These are phyloP conservation scores for Drosophila rhopaloa DNA, from an alignment of 1,140 invertebrate genomes.

Conservation along the genomic window DNA sequence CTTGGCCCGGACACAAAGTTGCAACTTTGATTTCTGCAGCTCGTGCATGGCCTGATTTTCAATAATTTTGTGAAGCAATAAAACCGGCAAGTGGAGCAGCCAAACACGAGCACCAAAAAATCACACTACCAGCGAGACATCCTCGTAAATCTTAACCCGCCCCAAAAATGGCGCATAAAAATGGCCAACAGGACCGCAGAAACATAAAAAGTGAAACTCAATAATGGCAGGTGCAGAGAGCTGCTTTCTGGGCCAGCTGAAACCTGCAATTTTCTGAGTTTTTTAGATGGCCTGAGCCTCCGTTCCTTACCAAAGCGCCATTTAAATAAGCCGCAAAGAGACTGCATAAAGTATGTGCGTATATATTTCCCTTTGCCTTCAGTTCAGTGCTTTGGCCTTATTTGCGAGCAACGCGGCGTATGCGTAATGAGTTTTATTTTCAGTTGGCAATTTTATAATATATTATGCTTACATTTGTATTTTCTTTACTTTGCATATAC, in stretches of 20 bases:
- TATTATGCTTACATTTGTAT: no score
- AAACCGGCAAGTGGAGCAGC: slow-evolving; percentile 52
- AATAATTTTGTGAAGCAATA: slow-evolving; percentile 78
- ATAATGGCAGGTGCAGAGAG: slow-evolving; percentile 33
- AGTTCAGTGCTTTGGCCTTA: no score
- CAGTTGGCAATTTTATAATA: no score
- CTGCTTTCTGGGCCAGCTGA: slow-evolving; percentile 47
- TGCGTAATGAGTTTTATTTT: no score
- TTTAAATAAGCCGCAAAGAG: slow-evolving; percentile 61
- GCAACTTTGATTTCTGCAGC: slow-evolving; percentile 70
- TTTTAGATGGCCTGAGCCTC: slow-evolving; percentile 31
- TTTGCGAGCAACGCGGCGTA: no score
- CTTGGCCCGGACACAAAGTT: slow-evolving; percentile 60
- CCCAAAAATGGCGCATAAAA: slow-evolving; percentile 57
- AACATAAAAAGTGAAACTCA: slow-evolving; percentile 46
- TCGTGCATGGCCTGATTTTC: slow-evolving; percentile 75
- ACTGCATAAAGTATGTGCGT: slow-evolving; percentile 24
- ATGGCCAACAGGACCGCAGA: slow-evolving; percentile 13
- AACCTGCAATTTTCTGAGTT: slow-evolving; percentile 39
- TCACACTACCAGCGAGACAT: slow-evolving; percentile 10
- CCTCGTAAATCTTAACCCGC: slow-evolving; percentile 56
- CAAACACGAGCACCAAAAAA: slow-evolving; percentile 9
- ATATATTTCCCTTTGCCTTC: not conserved
- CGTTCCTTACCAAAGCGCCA: slow-evolving; percentile 47
- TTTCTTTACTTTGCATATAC: no score